Conservation (phyloP, 2,888 invertebrate species). For the Prionchulus punctatus region DNA sequence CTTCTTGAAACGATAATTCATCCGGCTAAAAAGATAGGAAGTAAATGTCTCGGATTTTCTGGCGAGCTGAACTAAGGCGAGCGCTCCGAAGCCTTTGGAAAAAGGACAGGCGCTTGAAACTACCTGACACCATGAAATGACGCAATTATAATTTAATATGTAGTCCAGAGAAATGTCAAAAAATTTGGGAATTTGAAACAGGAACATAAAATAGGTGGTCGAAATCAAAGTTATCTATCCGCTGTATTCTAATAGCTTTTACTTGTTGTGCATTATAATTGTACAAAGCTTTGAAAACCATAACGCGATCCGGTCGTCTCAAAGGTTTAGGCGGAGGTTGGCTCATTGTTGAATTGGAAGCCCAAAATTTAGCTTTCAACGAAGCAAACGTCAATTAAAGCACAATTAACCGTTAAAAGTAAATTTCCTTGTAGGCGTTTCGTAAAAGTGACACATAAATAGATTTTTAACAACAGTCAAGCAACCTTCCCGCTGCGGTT, state of each 20-base stretch:
- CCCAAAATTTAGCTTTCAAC: too few relatives aligned
- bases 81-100: too few relatives aligned
- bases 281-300: conserved; percentile 44
- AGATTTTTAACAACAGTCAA: too few relatives aligned
- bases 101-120: too few relatives aligned
- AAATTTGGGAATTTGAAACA: not conserved
- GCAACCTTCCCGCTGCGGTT: too few relatives aligned
- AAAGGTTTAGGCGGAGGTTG: conserved; percentile 7
- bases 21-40: conserved; percentile 35
- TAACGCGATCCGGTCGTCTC: conserved; percentile 29
- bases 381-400: too few relatives aligned
- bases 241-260: conserved; percentile 19
- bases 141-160: not conserved
- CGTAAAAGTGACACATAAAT: too few relatives aligned
- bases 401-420: too few relatives aligned
- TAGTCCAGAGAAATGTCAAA: not conserved
- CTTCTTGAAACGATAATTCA: conserved; percentile 49
- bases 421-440: too few relatives aligned
- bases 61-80: too few relatives aligned
- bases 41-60: not conserved
- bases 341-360: too few relatives aligned
- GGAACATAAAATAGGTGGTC: not conserved
- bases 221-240: not conserved
- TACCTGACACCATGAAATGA: too few relatives aligned
- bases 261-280: conserved; percentile 45